phyloP scores from a whole-genome alignment of 2,797 vertebrate genomes.

The Lerista edwardsae region DNA sequence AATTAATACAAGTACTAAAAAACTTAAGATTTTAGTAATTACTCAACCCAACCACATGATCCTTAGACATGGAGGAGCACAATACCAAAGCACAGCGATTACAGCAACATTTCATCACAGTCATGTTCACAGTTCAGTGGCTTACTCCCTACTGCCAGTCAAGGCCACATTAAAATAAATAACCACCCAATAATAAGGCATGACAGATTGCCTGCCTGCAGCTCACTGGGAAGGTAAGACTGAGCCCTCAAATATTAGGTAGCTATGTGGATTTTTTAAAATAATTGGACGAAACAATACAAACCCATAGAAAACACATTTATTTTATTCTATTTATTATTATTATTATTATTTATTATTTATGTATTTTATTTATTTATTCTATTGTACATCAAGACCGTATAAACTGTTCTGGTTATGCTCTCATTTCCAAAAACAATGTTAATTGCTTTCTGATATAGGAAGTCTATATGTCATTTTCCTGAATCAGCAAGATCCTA shows the following conservation, averaged over 20 bases:
- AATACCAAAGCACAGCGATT: slow-evolving; percentile 23
- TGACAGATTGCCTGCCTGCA: slow-evolving; percentile 34
- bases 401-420: not conserved
- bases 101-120: slow-evolving; percentile 33
- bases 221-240: slow-evolving; percentile 52
- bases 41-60: not conserved
- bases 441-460: not conserved
- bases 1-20: slow-evolving; percentile 3
- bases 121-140: slow-evolving; percentile 48
- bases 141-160: slow-evolving; percentile 52
- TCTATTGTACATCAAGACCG: not conserved
- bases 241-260: slow-evolving; percentile 30
- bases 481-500: too few relatives aligned
- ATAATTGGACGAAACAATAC: not conserved
- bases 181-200: slow-evolving; percentile 56
- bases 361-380: too few relatives aligned
- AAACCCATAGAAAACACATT: not conserved
- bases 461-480: not conserved
- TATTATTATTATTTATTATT: too few relatives aligned
- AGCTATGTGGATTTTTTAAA: not conserved
- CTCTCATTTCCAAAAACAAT: not conserved
- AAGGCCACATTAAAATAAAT: slow-evolving; percentile 59
- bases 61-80: slow-evolving; percentile 8
- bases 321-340: not conserved
- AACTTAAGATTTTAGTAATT: not conserved